A percentile compares a stretch with the other conserved stretches of the same genome.
Conservation (phyloP, 2,888 invertebrate species). For the Myathropa florea region DNA sequence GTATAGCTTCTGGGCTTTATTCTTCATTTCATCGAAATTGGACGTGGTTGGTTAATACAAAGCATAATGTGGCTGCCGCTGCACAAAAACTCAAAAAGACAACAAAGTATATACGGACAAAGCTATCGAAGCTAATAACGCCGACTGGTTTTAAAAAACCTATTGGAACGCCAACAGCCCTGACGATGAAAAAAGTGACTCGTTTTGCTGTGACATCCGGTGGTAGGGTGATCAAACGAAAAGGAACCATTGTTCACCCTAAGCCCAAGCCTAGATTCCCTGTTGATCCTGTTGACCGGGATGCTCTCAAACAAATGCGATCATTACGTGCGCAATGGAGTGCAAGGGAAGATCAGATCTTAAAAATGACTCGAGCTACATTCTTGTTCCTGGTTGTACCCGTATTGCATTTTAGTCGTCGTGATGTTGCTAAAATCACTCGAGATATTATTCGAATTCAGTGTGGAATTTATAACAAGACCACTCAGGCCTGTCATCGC, state of each 20-base stretch:
- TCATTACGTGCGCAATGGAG: constrained; percentile 85
- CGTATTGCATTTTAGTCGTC: constrained; percentile 76
- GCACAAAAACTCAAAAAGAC: constrained; percentile 48
- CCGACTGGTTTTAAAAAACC: constrained; percentile 8
- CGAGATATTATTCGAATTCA: constrained; percentile 83
- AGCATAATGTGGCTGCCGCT: constrained; percentile 45
- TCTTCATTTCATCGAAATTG: constrained; percentile 85
- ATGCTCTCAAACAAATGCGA: constrained; percentile 84
- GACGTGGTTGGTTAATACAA: constrained; percentile 81
- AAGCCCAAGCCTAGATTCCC: constrained; percentile 24
- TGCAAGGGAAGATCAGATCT: constrained; percentile 85
- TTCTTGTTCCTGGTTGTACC: constrained; percentile 81
- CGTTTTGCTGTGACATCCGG: constrained; percentile 37
- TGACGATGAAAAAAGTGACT: constrained; percentile 32
- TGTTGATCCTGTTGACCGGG: constrained; percentile 85
- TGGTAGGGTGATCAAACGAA: constrained; percentile 46
- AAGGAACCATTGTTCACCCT: constrained; percentile 13
- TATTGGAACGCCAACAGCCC: not conserved
- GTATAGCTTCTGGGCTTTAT: constrained; percentile 87
- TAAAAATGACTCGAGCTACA: constrained; percentile 86
- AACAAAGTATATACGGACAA: constrained; percentile 39
- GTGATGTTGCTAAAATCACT: constrained; percentile 80
- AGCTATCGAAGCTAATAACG: constrained; percentile 42
- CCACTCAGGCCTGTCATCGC: constrained; percentile 85
- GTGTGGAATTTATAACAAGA: constrained; percentile 84